Evolutionary conservation across 2,888 invertebrate species (phyloP).

Genomic region (Polylopha cassiicola): DNA sequence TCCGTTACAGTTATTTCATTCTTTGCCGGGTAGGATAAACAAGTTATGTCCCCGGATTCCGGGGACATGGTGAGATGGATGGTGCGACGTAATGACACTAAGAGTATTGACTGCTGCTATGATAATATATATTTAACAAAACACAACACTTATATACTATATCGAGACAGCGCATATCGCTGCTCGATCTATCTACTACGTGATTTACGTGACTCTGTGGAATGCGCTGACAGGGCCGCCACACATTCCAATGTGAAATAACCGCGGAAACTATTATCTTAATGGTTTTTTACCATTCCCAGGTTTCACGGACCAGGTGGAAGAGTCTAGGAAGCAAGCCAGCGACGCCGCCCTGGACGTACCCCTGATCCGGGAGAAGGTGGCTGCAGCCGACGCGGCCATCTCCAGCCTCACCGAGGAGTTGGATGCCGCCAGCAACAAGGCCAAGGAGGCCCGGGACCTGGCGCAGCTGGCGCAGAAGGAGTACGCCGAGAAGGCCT

Average conservation of each 20-base stretch:
- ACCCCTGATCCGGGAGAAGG: slow-evolving; percentile 83
- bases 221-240: too few species aligned
- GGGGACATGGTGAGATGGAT: too few species aligned
- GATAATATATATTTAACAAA: too few species aligned
- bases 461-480: slow-evolving; percentile 87
- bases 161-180: too few species aligned
- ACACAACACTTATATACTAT: too few species aligned
- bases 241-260: background rate
- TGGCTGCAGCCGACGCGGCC: slow-evolving; percentile 79
- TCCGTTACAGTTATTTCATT: too few species aligned
- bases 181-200: too few species aligned
- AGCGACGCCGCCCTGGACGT: slow-evolving; percentile 85
- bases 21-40: too few species aligned
- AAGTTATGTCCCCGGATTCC: too few species aligned
- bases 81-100: too few species aligned
- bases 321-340: slow-evolving; percentile 89
- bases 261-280: background rate
- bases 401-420: slow-evolving; percentile 84
- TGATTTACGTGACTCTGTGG: too few species aligned
- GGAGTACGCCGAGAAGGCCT: slow-evolving; percentile 86
- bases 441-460: slow-evolving; percentile 84
- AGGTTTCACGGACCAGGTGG: slow-evolving; percentile 94
- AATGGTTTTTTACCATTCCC: slow-evolving; percentile 22
- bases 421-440: slow-evolving; percentile 85
- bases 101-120: too few species aligned